Percentiles rank a stretch among this genome's conserved stretches.
These are phyloP conservation scores for Bos indicus DNA, from an alignment of 2,113 vertebrate species.

Conservation along the genomic window DNA sequence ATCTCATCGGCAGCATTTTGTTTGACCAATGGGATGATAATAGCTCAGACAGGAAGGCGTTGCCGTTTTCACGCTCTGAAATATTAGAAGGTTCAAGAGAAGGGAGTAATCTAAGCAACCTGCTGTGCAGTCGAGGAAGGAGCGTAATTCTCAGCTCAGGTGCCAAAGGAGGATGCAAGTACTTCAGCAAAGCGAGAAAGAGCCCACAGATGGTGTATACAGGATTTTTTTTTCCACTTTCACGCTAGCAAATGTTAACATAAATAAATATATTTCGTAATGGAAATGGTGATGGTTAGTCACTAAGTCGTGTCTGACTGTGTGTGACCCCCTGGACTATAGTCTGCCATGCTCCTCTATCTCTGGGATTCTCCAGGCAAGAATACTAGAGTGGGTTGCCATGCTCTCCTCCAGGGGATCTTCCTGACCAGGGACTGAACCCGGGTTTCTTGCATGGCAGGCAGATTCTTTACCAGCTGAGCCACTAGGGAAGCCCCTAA, in stretches of 20 bases:
- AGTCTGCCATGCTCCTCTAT: not conserved
- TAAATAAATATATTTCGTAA: not conserved
- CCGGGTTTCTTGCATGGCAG: not conserved
- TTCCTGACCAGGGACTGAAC: not conserved
- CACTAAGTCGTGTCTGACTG: not conserved
- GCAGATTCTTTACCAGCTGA: not conserved
- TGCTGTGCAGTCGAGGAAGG: conserved; percentile 51
- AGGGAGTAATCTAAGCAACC: conserved; percentile 70
- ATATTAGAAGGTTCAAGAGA: conserved; percentile 62
- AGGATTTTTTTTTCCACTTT: not conserved
- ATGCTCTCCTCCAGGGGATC: not conserved
- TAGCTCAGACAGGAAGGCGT: conserved; percentile 15
- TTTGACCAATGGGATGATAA: conserved; percentile 54
- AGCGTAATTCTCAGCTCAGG: conserved; percentile 50
- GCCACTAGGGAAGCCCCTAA: not conserved
- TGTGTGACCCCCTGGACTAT: not conserved
- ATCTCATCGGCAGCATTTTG: conserved; percentile 46
- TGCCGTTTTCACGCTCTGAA: conserved; percentile 55
- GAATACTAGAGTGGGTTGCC: not conserved
- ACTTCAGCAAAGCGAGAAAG: conserved; percentile 40
- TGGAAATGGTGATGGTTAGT: not conserved
- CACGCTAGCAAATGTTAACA: conserved; percentile 2
- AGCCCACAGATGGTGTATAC: not conserved
- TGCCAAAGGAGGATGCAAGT: not conserved
- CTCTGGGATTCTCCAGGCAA: not conserved